These are phyloP conservation scores for Pangasius mekongensis DNA, from an alignment of 2,797 vertebrate species.

Conservation along the genomic window DNA sequence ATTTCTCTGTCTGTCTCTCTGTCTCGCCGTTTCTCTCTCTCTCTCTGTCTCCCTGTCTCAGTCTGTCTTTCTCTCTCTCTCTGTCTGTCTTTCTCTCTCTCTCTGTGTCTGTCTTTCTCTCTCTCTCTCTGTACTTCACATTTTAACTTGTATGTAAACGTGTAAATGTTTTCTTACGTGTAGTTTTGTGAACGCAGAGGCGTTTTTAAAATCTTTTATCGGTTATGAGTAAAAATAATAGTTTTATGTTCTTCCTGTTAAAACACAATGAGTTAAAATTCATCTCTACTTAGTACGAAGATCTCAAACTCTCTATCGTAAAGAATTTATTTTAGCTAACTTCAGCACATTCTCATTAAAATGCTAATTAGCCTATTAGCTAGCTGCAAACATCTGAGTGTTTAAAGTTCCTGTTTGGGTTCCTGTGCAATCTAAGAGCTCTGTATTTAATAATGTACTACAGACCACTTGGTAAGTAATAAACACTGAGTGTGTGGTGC, in stretches of 20 bases:
- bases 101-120: too few species aligned
- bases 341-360: not conserved
- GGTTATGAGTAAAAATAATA: not conserved
- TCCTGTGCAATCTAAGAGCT: not conserved
- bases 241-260: not conserved
- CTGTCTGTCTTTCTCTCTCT: too few species aligned
- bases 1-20: not conserved
- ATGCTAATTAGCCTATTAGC: not conserved
- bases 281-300: not conserved
- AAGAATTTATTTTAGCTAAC: not conserved
- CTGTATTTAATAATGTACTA: not conserved
- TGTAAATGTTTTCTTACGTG: not conserved
- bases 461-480: too few species aligned
- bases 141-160: too few species aligned
- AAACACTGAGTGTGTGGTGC: too few species aligned
- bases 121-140: not conserved
- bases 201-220: not conserved
- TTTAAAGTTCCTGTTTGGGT: not conserved
- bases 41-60: too few species aligned
- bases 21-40: not conserved
- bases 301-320: not conserved
- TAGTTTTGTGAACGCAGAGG: not conserved
- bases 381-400: not conserved
- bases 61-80: too few species aligned
- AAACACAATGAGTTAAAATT: not conserved